These are phyloP conservation scores for Burhinus oedicnemus DNA, from an alignment of 2,113 vertebrate genomes.

Conservation along the genomic window DNA sequence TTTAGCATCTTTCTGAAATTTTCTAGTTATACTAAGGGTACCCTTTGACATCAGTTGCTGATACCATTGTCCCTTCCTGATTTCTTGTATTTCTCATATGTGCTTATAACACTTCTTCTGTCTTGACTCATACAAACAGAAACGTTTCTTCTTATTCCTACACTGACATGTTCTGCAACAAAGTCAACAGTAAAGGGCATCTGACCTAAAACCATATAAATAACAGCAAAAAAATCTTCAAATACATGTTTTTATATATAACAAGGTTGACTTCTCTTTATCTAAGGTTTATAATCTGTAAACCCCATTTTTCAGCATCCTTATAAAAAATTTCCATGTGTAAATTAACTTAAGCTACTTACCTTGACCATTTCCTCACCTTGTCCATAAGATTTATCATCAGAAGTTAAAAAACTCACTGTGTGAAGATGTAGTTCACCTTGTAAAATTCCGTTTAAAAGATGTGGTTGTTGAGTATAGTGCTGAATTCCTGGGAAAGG, in stretches of 20 bases:
- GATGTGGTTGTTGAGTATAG: not conserved
- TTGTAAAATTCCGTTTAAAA: not conserved
- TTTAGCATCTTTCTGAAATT: not conserved
- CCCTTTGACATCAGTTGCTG: accelerated
- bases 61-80: not conserved
- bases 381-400: not conserved
- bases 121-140: not conserved
- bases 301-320: not conserved
- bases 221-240: not conserved
- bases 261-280: not conserved
- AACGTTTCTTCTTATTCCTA: not conserved
- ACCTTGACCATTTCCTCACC: not conserved
- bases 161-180: not conserved
- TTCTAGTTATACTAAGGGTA: not conserved
- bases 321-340: not conserved
- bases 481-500: not conserved
- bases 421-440: not conserved
- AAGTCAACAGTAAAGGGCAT: not conserved
- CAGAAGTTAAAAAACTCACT: not conserved
- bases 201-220: not conserved
- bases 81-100: not conserved
- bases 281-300: not conserved
- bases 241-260: not conserved
- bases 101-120: not conserved
- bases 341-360: not conserved